A percentile compares a stretch with the other conserved stretches of the same genome.
Evolutionary conservation across 2,113 vertebrate genomes (phyloP).

Genomic region (Noturus placidus): DNA sequence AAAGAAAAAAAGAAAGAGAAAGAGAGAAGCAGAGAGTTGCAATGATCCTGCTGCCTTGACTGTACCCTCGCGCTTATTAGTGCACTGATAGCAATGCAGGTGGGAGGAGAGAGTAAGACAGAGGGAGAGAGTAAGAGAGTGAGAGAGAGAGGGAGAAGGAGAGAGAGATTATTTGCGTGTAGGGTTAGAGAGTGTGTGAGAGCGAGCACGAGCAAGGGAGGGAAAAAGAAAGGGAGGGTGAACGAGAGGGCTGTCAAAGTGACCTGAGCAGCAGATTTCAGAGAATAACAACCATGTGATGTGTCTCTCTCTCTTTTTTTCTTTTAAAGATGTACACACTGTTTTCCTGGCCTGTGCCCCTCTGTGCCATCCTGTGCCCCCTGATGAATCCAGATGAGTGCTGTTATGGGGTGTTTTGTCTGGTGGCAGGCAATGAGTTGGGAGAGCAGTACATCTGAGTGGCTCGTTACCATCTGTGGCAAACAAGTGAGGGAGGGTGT

Average conservation of each 20-base stretch:
- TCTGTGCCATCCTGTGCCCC: background rate
- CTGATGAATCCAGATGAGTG: slow-evolving; percentile 50
- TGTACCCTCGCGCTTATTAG: slow-evolving; percentile 59
- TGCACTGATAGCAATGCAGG: slow-evolving; percentile 71
- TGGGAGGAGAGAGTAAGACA: slow-evolving; percentile 69
- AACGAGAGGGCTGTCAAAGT: slow-evolving; percentile 70
- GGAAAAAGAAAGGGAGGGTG: slow-evolving; percentile 41
- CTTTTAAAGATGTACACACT: slow-evolving; percentile 70
- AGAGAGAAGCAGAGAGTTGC: slow-evolving; percentile 62
- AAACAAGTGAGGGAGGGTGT: slow-evolving; percentile 58
- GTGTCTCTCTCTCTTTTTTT: slow-evolving; percentile 58
- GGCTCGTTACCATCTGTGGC: slow-evolving; percentile 70
- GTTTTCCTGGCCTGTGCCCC: slow-evolving; percentile 51
- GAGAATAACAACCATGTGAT: slow-evolving; percentile 81
- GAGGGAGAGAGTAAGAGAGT: slow-evolving; percentile 59
- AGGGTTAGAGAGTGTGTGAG: slow-evolving; percentile 24
- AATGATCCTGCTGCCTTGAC: slow-evolving; percentile 53
- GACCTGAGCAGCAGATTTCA: slow-evolving; percentile 75
- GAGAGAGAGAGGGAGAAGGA: slow-evolving; percentile 41
- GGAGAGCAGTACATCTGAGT: slow-evolving; percentile 53
- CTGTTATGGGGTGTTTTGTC: slow-evolving; percentile 38
- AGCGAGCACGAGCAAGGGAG: slow-evolving; percentile 25
- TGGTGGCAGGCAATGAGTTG: slow-evolving; percentile 42
- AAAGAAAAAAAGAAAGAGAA: slow-evolving; percentile 57
- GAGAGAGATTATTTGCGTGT: slow-evolving; percentile 37